A percentile compares a stretch with the other conserved stretches of the same genome.
Conservation (phyloP, 2,888 invertebrate genomes). For the Strigamia maritima region DNA sequence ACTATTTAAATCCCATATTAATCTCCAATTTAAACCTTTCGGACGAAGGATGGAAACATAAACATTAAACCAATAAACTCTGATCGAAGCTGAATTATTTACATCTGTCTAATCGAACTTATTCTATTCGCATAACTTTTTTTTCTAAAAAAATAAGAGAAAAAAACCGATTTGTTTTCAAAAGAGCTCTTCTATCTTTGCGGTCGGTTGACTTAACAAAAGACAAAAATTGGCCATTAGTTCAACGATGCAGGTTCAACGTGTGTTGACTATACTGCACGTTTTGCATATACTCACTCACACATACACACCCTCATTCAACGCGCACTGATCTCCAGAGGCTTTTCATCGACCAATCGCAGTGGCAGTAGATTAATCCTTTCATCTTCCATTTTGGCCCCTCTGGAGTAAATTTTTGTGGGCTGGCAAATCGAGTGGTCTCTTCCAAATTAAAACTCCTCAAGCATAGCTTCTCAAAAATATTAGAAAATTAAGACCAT, state of each 20-base stretch:
- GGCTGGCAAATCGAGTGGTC: constrained; percentile 4
- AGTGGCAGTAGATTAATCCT: constrained; percentile 4
- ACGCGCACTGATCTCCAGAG: background rate
- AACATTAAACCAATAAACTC: too few species aligned
- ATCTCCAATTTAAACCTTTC: background rate
- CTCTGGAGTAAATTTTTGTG: background rate
- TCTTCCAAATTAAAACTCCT: background rate
- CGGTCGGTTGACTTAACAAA: background rate
- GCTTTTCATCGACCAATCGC: constrained; percentile 15
- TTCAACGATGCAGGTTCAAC: constrained; percentile 5
- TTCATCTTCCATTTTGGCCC: constrained; percentile 6
- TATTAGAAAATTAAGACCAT: background rate
- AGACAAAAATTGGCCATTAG: constrained; percentile 5
- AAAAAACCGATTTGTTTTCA: too few species aligned
- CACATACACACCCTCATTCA: background rate
- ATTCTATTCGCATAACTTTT: background rate
- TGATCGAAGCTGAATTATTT: too few species aligned
- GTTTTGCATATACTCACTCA: background rate
- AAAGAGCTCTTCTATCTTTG: background rate
- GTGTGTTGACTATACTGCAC: background rate
- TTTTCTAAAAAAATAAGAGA: too few species aligned
- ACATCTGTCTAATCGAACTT: too few species aligned
- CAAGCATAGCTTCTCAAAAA: background rate
- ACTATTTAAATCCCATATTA: background rate
- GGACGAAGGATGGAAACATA: too few species aligned